Evolutionary conservation across 2,888 invertebrate genomes (phyloP).

Genomic region (Gryllus longicercus): DNA sequence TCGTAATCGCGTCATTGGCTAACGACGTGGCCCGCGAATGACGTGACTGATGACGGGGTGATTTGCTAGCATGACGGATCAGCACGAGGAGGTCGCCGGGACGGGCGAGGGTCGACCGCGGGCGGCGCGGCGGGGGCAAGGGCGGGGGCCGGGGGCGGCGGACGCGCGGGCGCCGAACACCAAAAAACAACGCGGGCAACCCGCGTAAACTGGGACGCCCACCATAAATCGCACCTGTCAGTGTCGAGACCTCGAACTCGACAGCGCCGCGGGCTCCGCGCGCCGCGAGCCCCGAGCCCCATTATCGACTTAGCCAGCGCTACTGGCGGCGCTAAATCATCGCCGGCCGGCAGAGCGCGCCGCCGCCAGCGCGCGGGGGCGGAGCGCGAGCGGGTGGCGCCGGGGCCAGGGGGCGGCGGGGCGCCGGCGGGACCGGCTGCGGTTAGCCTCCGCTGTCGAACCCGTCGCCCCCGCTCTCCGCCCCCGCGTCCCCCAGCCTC

Average conservation of each 20-base stretch:
- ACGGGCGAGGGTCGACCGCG: not conserved
- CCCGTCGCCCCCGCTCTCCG: not conserved
- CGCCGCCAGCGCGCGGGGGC: not conserved
- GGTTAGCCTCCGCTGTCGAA: not conserved
- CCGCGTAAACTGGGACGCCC: constrained; percentile 6
- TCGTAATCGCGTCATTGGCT: not conserved
- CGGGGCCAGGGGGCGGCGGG: not conserved
- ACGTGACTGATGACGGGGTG: constrained; percentile 1
- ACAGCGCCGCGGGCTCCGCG: not conserved
- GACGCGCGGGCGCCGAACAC: not conserved
- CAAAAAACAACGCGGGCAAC: not conserved
- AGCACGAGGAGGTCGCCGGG: not conserved
- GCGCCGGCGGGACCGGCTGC: not conserved
- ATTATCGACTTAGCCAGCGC: not conserved
- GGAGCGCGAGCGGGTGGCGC: not conserved
- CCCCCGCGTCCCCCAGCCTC: not conserved
- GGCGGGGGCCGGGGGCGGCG: not conserved
- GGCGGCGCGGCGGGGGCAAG: not conserved
- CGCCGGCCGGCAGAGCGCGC: constrained; percentile 4
- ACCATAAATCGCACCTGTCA: constrained; percentile 17
- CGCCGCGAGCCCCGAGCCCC: not conserved
- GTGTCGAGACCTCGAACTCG: constrained; percentile 8
- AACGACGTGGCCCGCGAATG: not conserved
- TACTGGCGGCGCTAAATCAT: constrained; percentile 1
- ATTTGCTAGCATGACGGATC: constrained; percentile 17